Conservation (phyloP, 2,113 vertebrate species). For the Spea bombifrons region DNA sequence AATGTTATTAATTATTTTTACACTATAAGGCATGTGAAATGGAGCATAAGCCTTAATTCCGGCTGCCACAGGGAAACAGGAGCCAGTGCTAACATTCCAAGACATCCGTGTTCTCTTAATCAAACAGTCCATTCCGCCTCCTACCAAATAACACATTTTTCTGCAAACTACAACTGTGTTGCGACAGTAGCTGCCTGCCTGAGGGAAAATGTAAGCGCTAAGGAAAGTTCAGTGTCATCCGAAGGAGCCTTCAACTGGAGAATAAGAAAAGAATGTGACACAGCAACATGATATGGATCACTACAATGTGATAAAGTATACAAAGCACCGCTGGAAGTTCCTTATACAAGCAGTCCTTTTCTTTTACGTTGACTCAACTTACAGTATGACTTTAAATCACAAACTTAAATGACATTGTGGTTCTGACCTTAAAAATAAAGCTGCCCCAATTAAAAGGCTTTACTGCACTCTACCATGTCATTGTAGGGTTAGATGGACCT, state of each 20-base stretch:
- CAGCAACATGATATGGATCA: too few species aligned
- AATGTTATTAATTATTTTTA: too few species aligned
- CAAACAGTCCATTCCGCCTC: constrained; percentile 4
- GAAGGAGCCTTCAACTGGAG: constrained; percentile 7
- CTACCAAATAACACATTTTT: constrained; percentile 18
- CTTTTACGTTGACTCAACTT: too few species aligned
- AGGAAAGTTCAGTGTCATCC: constrained; percentile 18
- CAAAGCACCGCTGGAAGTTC: too few species aligned
- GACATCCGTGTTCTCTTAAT: constrained; percentile 32
- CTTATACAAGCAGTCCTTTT: too few species aligned
- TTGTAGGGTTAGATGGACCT: too few species aligned
- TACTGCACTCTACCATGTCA: too few species aligned
- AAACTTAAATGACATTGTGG: too few species aligned
- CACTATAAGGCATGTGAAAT: background rate
- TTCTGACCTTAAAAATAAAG: too few species aligned
- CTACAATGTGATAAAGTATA: too few species aligned
- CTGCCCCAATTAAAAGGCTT: too few species aligned
- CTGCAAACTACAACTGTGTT: constrained; percentile 20
- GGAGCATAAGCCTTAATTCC: constrained; percentile 4
- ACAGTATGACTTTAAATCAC: too few species aligned
- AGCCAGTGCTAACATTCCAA: constrained; percentile 13
- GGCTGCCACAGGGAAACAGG: background rate
- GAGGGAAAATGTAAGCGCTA: constrained; percentile 8
- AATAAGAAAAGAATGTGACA: background rate
- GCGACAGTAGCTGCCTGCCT: constrained; percentile 14